Conservation (phyloP, 2,113 vertebrate genomes). For the Eublepharis macularius region DNA sequence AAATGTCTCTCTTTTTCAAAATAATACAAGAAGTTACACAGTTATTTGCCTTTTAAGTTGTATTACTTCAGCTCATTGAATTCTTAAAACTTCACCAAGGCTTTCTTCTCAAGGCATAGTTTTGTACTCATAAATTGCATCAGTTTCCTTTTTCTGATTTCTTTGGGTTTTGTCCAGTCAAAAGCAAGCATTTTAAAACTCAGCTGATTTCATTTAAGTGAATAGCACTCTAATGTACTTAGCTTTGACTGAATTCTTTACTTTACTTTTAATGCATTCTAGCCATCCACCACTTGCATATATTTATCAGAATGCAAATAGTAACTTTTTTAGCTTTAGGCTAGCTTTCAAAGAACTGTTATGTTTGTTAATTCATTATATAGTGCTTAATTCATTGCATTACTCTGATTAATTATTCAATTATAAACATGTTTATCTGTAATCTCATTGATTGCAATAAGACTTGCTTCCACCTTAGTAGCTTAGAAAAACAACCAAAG, state of each 20-base stretch:
- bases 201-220: neutral
- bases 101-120: too few relatives aligned
- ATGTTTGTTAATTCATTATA: conserved; percentile 40
- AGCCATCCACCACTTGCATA: conserved; percentile 5
- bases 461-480: neutral
- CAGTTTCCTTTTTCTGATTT: neutral
- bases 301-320: conserved; percentile 49
- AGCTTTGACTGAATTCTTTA: neutral
- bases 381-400: conserved; percentile 41
- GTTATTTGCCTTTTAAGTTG: neutral
- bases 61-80: too few relatives aligned
- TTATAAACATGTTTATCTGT: neutral
- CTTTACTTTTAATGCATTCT: conserved; percentile 44
- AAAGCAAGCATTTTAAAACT: neutral
- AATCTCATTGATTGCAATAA: neutral
- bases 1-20: neutral
- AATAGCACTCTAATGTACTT: neutral
- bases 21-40: too few relatives aligned
- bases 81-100: too few relatives aligned
- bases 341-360: neutral
- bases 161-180: neutral
- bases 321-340: conserved; percentile 44
- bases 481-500: neutral
- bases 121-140: too few relatives aligned
- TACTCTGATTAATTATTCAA: conserved; percentile 2